Evolutionary conservation across 2,888 invertebrate species (phyloP), one percentile per base, ranked within the genome.

Genomic region (Eristalis intricaria): DNA sequence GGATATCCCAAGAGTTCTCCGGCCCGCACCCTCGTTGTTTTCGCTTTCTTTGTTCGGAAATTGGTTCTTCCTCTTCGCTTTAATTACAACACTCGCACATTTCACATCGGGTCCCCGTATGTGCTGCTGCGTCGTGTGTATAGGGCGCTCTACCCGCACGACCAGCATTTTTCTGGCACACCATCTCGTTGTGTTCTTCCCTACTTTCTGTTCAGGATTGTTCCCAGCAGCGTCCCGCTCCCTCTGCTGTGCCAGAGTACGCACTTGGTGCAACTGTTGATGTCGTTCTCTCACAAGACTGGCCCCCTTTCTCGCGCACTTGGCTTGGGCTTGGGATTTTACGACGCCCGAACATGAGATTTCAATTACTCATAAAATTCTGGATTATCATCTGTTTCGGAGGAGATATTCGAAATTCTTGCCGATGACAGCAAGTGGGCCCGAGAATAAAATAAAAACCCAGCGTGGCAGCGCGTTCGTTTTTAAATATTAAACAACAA

Each of bases 11-110:
- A 69, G 71, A 71, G 61, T 60, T 56, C 66, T 35, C 60, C 66
- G 66, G 64, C 69, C 66, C 63, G 60, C 50, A 70, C 58, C 68
- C 50, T 63, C 64, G n/a, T 4, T 29, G n/a, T 58, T 43, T 7
- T 32, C 56, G 29, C 26, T 56, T 69, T 29, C 58, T 82, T 78
- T 69, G 71, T 85, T 71, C 69, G 50, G 19, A 82, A 82, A 82
- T 82, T 82, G 85, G 82, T 86, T 78, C 74, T 82, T 86, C 69
- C 50, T 19, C 73, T 74, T 43, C 63, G 69, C 78, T 86, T 86
- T 86, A 86, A 86, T 86, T 86, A 86, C 76, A 73, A 86, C 76
- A 68, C 82, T 43, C 76, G 68, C 85, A 74, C 69, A 74, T 82
- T 77, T 77, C 61, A 63, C 19, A 61, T 77, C 23, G 70, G 80